These are phyloP conservation scores for Drosophila eohydei DNA, from an alignment of 2,888 invertebrate species.

Conservation along the genomic window DNA sequence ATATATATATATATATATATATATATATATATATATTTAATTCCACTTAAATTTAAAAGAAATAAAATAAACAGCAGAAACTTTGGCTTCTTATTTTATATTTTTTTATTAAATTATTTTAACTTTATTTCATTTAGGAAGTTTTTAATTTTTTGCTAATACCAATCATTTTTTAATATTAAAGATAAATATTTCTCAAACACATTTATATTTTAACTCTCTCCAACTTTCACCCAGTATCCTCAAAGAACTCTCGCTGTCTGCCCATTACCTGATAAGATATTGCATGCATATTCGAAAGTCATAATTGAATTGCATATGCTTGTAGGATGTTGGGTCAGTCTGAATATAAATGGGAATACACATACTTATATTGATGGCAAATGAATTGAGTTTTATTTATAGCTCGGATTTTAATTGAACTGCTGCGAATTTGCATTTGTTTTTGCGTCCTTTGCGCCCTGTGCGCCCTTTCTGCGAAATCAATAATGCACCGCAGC, in stretches of 20 bases:
- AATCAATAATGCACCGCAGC: conserved; percentile 22
- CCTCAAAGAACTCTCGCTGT: conserved; percentile 17
- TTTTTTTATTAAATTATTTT: too few relatives aligned
- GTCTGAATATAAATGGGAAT: conserved; percentile 14
- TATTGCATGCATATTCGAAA: conserved; percentile 21
- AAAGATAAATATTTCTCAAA: neutral
- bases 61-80: too few relatives aligned
- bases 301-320: conserved; percentile 47
- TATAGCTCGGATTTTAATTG: neutral
- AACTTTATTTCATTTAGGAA: too few relatives aligned
- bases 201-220: neutral
- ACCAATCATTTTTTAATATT: too few relatives aligned
- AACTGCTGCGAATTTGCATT: conserved; percentile 9
- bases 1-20: too few relatives aligned
- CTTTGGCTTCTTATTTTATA: too few relatives aligned
- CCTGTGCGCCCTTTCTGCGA: neutral
- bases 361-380: conserved; percentile 4
- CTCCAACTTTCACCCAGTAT: neutral
- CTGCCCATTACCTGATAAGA: conserved; percentile 15
- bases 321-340: conserved; percentile 8
- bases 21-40: too few relatives aligned
- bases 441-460: neutral
- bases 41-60: too few relatives aligned
- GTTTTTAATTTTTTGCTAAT: too few relatives aligned
- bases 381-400: conserved; percentile 24